Conservation (phyloP, 1,140 invertebrate genomes). For the Microplitis mediator region DNA sequence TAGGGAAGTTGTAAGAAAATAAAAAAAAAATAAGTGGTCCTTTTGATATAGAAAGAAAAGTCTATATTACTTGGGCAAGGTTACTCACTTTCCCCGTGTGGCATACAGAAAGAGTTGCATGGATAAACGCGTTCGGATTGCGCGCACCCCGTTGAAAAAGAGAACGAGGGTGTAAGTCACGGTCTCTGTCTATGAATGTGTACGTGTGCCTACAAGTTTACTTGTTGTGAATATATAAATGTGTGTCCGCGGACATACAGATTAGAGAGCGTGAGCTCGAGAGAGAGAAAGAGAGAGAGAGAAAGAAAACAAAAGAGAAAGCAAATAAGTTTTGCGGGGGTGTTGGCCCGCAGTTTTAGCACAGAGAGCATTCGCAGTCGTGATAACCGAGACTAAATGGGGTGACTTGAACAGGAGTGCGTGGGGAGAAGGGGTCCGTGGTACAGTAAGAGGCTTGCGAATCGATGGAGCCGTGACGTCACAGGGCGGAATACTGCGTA, state of each 20-base stretch:
- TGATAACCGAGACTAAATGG: constrained; percentile 3
- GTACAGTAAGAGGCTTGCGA: constrained; percentile 35
- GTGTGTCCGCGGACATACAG: background rate
- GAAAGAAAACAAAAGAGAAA: background rate
- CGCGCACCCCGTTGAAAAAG: constrained; percentile 6
- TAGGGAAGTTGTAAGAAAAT: background rate
- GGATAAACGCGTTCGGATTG: constrained; percentile 21
- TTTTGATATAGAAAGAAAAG: constrained; percentile 11
- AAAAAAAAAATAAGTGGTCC: constrained; percentile 13
- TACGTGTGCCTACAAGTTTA: background rate
- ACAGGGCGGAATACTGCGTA: constrained; percentile 59
- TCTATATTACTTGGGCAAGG: constrained; percentile 22
- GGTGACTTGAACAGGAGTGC: constrained; percentile 16
- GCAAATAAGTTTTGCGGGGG: background rate
- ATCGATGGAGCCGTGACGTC: constrained; percentile 63
- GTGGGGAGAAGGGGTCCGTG: constrained; percentile 9
- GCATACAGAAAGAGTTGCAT: background rate
- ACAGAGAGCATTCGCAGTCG: background rate
- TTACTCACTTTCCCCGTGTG: constrained; percentile 16
- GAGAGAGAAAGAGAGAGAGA: background rate
- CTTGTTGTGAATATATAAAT: background rate
- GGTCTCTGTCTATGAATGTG: background rate
- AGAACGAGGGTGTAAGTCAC: constrained; percentile 17
- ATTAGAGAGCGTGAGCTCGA: no score
- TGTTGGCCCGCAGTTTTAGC: constrained; percentile 2